phyloP scores from a whole-genome alignment of 2,888 invertebrate genomes.

The Oscheius sp. region DNA sequence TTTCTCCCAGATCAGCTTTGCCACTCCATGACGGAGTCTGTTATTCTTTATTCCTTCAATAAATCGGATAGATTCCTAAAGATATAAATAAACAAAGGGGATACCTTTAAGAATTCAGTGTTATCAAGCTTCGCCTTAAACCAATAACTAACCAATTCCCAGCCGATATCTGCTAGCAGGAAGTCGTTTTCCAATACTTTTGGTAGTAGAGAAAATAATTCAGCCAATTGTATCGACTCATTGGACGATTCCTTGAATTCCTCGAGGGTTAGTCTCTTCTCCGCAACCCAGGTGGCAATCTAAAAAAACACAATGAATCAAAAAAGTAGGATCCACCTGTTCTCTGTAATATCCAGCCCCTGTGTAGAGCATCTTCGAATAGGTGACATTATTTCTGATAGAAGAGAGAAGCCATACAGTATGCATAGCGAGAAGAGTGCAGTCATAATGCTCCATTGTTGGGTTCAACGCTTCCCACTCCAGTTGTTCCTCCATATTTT shows the following conservation, averaged over 20 bases:
- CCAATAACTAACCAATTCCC: slow-evolving; percentile 56
- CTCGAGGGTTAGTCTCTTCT: not conserved
- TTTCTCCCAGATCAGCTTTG: slow-evolving; percentile 65
- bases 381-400: not conserved
- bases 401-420: slow-evolving; percentile 13
- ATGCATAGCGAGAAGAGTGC: slow-evolving; percentile 9
- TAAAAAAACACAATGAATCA: not conserved
- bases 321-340: not conserved
- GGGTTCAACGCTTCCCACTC: slow-evolving; percentile 31
- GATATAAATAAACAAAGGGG: not conserved
- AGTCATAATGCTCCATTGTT: slow-evolving; percentile 13
- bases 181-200: not conserved
- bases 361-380: slow-evolving; percentile 5
- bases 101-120: slow-evolving; percentile 2
- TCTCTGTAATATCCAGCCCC: slow-evolving; percentile 27
- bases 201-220: slow-evolving; percentile 4
- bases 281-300: slow-evolving; percentile 31
- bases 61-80: slow-evolving; percentile 17
- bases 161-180: slow-evolving; percentile 50
- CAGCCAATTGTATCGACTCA: not conserved
- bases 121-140: slow-evolving; percentile 40
- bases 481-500: not conserved
- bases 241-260: not conserved
- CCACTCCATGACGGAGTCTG: slow-evolving; percentile 62
- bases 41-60: slow-evolving; percentile 14